A percentile compares a stretch with the other conserved stretches of the same genome.
phyloP scores from a whole-genome alignment of 2,797 vertebrate genomes.

The Schizothorax lantsangensis region DNA sequence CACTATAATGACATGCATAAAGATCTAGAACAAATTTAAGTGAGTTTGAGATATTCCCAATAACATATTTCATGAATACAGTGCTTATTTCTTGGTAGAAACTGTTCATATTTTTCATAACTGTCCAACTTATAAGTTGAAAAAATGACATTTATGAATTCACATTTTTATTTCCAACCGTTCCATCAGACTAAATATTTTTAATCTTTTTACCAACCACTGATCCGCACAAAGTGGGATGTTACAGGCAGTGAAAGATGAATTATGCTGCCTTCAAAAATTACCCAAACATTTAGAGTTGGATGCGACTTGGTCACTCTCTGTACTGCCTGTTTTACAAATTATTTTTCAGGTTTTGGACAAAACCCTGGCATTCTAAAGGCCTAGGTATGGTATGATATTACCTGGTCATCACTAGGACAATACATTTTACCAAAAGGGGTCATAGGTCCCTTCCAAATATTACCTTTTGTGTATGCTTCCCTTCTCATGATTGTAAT shows the following conservation, averaged over 20 bases:
- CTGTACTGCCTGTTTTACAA: background rate
- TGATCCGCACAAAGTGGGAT: background rate
- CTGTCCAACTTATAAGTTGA: background rate
- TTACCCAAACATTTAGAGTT: background rate
- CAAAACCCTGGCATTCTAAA: background rate
- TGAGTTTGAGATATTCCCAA: background rate
- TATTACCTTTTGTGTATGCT: background rate
- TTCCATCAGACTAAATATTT: background rate
- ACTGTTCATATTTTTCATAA: background rate
- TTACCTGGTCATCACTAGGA: background rate
- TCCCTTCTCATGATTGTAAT: background rate
- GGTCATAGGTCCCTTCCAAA: background rate
- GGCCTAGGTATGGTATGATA: background rate
- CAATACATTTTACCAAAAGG: background rate
- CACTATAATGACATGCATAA: background rate
- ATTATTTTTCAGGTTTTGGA: background rate
- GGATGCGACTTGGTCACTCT: background rate
- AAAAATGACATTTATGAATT: background rate
- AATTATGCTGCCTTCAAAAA: background rate
- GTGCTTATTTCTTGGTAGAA: background rate
- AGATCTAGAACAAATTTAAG: conserved; percentile 6
- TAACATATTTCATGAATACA: background rate
- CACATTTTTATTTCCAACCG: background rate
- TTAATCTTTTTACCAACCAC: background rate
- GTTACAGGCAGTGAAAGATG: background rate